Percentiles rank a stretch among this genome's conserved stretches.
Evolutionary conservation across 2,797 vertebrate species (phyloP).

Genomic region (Tadarida brasiliensis): DNA sequence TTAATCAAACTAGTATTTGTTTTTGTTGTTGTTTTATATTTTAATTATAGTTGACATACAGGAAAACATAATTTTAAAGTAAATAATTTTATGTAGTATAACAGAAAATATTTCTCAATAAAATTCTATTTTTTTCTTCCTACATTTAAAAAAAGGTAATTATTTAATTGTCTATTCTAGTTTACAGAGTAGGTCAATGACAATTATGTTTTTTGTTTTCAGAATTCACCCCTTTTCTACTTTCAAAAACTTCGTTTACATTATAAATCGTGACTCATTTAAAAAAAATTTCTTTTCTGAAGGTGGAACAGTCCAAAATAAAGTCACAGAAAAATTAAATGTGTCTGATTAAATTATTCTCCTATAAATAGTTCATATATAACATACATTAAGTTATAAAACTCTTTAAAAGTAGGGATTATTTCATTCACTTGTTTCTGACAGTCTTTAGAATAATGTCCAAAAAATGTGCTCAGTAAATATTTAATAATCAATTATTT

Average conservation of each 20-base stretch:
- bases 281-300: neutral
- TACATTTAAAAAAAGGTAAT: neutral
- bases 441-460: conserved; percentile 1
- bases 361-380: neutral
- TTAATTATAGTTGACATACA: neutral
- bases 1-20: neutral
- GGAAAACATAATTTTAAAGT: conserved; percentile 37
- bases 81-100: neutral
- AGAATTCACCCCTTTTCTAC: neutral
- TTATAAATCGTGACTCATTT: neutral
- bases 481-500: conserved; percentile 46
- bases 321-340: neutral
- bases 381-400: neutral
- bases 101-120: conserved; percentile 11
- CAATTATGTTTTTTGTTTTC: neutral
- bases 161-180: neutral
- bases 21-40: neutral
- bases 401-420: neutral
- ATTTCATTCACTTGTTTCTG: neutral
- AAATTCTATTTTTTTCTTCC: neutral
- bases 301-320: neutral
- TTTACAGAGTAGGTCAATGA: neutral
- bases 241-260: conserved; percentile 32
- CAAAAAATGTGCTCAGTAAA: neutral
- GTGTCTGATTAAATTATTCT: conserved; percentile 9